phyloP scores from a whole-genome alignment of 2,113 vertebrate species.

The Thalassoma bifasciatum region DNA sequence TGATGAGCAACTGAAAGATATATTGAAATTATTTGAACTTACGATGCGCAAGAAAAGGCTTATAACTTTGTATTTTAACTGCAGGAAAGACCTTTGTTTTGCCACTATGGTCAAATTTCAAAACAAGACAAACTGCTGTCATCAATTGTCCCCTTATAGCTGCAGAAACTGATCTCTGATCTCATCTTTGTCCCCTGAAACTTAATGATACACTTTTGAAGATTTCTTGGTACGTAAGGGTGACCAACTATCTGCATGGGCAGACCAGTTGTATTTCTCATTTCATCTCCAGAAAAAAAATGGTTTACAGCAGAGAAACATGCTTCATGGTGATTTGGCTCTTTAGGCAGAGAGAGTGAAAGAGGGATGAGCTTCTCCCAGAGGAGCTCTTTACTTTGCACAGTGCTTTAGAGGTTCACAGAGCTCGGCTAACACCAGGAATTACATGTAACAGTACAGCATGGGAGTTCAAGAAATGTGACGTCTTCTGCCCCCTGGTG shows the following conservation, averaged over 20 bases:
- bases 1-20: background rate
- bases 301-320: background rate
- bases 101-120: background rate
- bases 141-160: background rate
- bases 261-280: background rate
- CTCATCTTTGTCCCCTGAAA: background rate
- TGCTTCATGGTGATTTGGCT: background rate
- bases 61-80: background rate
- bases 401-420: background rate
- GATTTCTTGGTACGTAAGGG: background rate
- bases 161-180: conserved; percentile 34
- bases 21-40: background rate
- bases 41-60: background rate
- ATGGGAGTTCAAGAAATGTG: background rate
- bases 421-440: background rate
- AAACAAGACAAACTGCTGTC: conserved; percentile 5
- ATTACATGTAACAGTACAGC: background rate
- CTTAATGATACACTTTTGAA: background rate
- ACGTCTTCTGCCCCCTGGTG: conserved; percentile 25
- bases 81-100: background rate
- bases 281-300: background rate
- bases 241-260: background rate
- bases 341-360: background rate
- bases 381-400: background rate
- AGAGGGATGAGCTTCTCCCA: background rate